Base-by-base conservation (phyloP, 23 tunicate genomes). In the Phallusia fumigata region DNA sequence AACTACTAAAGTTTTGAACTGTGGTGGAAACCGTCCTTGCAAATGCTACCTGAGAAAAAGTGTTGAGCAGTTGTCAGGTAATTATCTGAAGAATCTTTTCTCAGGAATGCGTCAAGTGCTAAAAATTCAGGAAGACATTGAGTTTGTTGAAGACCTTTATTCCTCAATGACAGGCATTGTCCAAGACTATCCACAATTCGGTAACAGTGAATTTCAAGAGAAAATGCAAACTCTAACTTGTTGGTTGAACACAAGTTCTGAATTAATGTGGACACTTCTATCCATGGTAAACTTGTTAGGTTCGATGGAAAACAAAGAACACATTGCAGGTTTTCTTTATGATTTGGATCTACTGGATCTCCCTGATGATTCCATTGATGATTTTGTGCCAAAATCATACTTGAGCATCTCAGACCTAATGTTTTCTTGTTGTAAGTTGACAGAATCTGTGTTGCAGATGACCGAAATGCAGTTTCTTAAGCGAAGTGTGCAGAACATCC, bases 401-500 rank as follows among this genome's bases (percentile, higher is more conserved):
- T 58, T 58, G 13, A 58, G 69, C 13, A 58, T 58, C 26, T 58
- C 69, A 58, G 15, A 58, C 5, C 13, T 58, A 13, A 58, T 58
- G 69, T 58, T 58, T 74, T 74, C 40, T 31, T 74, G 36, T 31
- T 74, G 77, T 30, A 74, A 15, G 2, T 74, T 74, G 36, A 74
- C 36, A 74, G 44, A 74, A 19, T 74, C 40, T 3, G 77, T 74
- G 30, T 74, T 74, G 36, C 72, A 85, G 83, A 79, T 69, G 79
- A 85, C 88, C 40, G 88, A 85, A 51, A 36, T 79, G 2, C 78
- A 65, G n/a, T 49, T 85, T 26, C 78, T 77, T 22, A 72, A 85
- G 31, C 69, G 77, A 73, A 85, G 78, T 33, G 88, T 85, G 19
- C 83, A 65, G 22, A 79, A 78, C 34, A 85, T 85, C 18, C 40